Evolutionary conservation across 2,888 invertebrate genomes (phyloP), one percentile per base, ranked within the genome.

Genomic region (Trichogramma dendrolimi): DNA sequence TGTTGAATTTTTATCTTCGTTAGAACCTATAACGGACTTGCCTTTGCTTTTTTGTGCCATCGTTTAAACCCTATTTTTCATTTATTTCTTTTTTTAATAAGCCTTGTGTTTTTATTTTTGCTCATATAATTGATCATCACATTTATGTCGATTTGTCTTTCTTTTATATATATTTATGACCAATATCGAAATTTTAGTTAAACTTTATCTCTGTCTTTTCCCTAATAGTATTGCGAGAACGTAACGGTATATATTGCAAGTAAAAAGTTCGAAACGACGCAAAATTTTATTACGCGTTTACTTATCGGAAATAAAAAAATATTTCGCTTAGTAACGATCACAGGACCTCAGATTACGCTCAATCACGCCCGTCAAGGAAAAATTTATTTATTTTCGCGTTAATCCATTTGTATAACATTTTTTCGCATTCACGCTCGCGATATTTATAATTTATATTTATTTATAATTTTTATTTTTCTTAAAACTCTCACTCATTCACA

Each of bases 181-280:
- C 38, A 60, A 63, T 50, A 56, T 56, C 40, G 27, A 57, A 56
- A 43, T 65, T 42, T 42, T 48, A 14, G 42, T 52, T 11, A 52
- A 41, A 60, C 57, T 57, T 58, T 42, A 61, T 60, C 54, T 51
- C 62, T 64, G 53, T 61, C 53, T 55, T 51, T 62, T 64, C 73
- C 73, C 75, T 78, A 77, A 77, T 75, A 77, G 76, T 77, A 79
- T 79, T 78, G 78, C 79, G 78, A 78, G 78, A 79, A 79, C 78
- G 78, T 78, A 79, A 79, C 75, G 77, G 72, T 78, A 77, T 77
- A 66, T 66, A 78, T 78, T 78, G 78, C 78, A 78, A 78, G 75
- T 77, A 76, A 78, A 66, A 78, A 77, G 73, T 73, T 75, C 71
- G 71, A 75, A 76, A 76, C 74, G 75, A 76, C 74, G 75, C 71